Evolutionary conservation across 2,797 vertebrate genomes (phyloP).

Genomic region (Helostoma temminkii): DNA sequence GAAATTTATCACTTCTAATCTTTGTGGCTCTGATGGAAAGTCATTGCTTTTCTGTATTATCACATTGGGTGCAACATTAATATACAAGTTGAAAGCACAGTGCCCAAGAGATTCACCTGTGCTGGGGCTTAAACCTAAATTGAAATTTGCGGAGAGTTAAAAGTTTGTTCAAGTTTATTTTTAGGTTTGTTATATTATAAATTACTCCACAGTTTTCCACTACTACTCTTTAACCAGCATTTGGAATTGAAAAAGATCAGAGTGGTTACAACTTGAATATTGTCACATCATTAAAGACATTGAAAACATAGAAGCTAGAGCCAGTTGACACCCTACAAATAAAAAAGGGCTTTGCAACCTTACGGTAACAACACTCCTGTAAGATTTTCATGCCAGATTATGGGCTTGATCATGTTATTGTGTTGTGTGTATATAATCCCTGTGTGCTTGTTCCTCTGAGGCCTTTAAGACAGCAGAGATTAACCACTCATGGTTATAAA

Average conservation of each 20-base stretch:
- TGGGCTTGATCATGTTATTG: too few species aligned
- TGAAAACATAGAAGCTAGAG: too few species aligned
- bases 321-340: too few species aligned
- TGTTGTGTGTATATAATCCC: not conserved
- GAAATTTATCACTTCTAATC: constrained; percentile 53
- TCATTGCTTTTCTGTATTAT: constrained; percentile 18
- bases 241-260: not conserved
- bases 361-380: not conserved
- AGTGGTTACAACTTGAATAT: not conserved
- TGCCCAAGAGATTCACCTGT: not conserved
- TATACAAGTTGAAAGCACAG: constrained; percentile 14
- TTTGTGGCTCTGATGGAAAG: constrained; percentile 28
- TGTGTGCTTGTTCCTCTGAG: not conserved
- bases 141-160: too few species aligned
- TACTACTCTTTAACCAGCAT: not conserved
- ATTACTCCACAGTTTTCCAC: not conserved
- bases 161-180: too few species aligned
- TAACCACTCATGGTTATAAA: not conserved
- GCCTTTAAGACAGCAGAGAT: not conserved
- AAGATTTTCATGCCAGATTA: not conserved
- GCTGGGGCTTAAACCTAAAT: not conserved
- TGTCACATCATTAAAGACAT: too few species aligned
- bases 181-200: not conserved
- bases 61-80: constrained; percentile 1
- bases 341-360: not conserved